Evolutionary conservation across 2,797 vertebrate genomes (phyloP), one percentile per base, ranked within the genome.

Genomic region (Ispidina picta): DNA sequence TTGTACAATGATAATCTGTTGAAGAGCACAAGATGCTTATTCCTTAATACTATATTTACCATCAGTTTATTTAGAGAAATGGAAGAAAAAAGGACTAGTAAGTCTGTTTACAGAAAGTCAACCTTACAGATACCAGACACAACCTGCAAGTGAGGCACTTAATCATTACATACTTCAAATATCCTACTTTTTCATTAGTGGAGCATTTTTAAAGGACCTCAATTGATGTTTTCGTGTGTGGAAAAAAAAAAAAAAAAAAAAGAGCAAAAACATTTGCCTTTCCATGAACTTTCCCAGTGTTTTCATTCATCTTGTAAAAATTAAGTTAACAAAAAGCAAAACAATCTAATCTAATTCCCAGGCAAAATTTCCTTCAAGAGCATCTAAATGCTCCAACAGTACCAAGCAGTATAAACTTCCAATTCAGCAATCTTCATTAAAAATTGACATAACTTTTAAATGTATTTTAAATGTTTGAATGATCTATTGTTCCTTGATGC

Each of bases 191-290:
- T 72, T 63, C 70, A 49, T 23, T n/a, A 65, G 13, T 55, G 70
- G 17, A 55, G 8, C 6, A 28, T 31, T 74, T 63, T 74, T 35
- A 52, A 63, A 70, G 51, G 26, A 64, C 5, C 4, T 28, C 7
- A 14, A 1, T 0, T 71, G 17, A 44, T 25, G 9, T 0, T 35
- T 79, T 33, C 52, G 5, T 48, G 15, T n/a, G 18, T n/a, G 8
- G 37, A 37, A 37, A 37, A 37, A 14, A 37, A 37, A 37, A 35
- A 37, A 35, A 33, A 33, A 77, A 49, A 68, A 88, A 68, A 90
- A 33, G 26, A 60, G 22, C 9, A 84, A 83, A 90, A 83, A 1
- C 4, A 37, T 80, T 35, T 55, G 15, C 5, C 6, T 17, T 54
- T 78, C 55, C 51, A 25, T 75, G 51, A 88, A 72, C 43, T 78